Evolutionary conservation across 2,888 invertebrate genomes (phyloP), one percentile per base, ranked within the genome.

Genomic region (Steinernema hermaphroditum): DNA sequence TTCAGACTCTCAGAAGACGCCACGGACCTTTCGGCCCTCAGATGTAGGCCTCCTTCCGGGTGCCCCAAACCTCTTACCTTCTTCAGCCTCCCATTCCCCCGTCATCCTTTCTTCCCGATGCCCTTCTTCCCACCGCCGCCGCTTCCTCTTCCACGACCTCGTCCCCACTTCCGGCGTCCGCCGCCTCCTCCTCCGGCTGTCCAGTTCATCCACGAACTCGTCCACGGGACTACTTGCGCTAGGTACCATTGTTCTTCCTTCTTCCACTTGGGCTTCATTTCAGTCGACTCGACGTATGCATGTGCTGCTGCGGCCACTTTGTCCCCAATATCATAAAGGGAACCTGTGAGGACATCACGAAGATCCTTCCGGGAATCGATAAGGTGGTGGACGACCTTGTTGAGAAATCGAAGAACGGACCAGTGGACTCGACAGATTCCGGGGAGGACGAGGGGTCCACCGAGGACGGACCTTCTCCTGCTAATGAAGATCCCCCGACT

Each of bases 231-330:
- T 1, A 75, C 76, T 16, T 77, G 77, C 43, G 76, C 68, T 70
- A 72, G 71, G 73, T 73, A 19, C 32, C 22, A 34, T 2, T 19
- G 16, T 24, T 32, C 43, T 41, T 9, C 6, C 16, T 22, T 43
- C 46, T 29, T 70, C 49, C 19, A 57, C 19, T 29, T 49, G 43
- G 12, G 49, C 19, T 9, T 41, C 14, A 41, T n/a, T 49, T 49
- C 19, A 54, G 54, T 16, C 54, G 27, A 22, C 2, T 54, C 6
- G 32, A 69, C 19, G 71, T 50, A 1, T 77, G 77, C 43, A 71
- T 77, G 0, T 77, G 77, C 70, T 77, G 77, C 69, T 77, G 77
- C 46, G 75, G 76, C 0, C 77, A 74, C 49, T 77, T 54, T 49
- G 57, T 77, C 22, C 77, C 77, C n/a, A 76, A 76, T 41, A 70